These are phyloP conservation scores for Syngnathus floridae DNA, from an alignment of 2,113 vertebrate species.

Conservation along the genomic window DNA sequence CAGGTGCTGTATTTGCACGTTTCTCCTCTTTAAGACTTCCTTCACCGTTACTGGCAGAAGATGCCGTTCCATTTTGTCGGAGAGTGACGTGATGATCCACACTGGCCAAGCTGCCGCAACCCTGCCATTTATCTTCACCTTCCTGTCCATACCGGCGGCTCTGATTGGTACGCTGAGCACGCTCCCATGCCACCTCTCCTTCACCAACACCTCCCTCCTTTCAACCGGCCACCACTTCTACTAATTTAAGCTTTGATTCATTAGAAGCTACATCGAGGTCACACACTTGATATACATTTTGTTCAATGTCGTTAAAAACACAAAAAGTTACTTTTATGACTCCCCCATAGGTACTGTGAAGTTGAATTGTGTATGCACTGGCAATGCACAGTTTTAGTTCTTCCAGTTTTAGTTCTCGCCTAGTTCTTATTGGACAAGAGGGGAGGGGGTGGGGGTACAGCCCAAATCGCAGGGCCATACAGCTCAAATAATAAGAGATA, in stretches of 20 bases:
- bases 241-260: constrained; percentile 55
- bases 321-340: constrained; percentile 5
- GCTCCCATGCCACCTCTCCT: constrained; percentile 3
- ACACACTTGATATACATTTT: constrained; percentile 43
- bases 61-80: constrained; percentile 7
- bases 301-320: constrained; percentile 45
- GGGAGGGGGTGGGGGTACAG: too few relatives aligned
- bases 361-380: neutral
- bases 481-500: neutral
- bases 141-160: constrained; percentile 24
- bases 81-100: constrained; percentile 46
- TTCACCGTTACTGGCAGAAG: constrained; percentile 8
- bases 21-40: constrained; percentile 1
- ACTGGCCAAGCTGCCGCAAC: constrained; percentile 44
- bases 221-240: constrained; percentile 39
- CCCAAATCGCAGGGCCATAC: neutral
- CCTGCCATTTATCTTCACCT: constrained; percentile 42
- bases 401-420: neutral
- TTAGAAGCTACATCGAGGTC: constrained; percentile 36
- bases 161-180: constrained; percentile 50
- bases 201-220: neutral
- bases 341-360: neutral
- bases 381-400: neutral
- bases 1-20: neutral
- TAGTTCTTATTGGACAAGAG: too few relatives aligned